These are phyloP conservation scores for Taeniopygia guttata DNA, from an alignment of 2,797 vertebrate genomes.

Conservation along the genomic window DNA sequence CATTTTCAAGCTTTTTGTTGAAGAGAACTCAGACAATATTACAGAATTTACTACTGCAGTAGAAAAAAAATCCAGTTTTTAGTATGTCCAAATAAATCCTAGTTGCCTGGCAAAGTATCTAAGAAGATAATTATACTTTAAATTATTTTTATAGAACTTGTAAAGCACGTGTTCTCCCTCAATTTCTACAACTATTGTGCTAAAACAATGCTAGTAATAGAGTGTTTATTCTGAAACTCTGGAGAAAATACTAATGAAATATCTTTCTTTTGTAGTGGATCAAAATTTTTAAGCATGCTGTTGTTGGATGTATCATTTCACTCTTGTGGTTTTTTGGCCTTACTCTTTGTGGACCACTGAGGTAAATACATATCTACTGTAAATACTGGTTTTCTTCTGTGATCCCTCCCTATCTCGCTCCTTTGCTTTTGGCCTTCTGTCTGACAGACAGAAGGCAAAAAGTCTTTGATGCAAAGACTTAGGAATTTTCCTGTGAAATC, in stretches of 20 bases:
- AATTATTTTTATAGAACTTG: background rate
- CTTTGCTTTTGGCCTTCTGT: background rate
- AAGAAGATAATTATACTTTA: background rate
- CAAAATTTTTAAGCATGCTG: slow-evolving; percentile 91
- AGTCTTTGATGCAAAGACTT: too few relatives aligned
- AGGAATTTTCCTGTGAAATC: background rate
- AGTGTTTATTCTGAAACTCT: background rate
- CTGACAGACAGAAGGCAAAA: too few relatives aligned
- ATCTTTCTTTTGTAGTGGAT: slow-evolving; percentile 86
- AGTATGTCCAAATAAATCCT: background rate
- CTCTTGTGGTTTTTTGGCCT: slow-evolving; percentile 97
- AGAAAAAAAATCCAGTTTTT: background rate
- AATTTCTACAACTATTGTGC: background rate
- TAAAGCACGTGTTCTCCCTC: background rate
- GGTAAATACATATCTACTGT: slow-evolving; percentile 76
- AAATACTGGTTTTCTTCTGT: background rate
- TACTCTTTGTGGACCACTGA: slow-evolving; percentile 95
- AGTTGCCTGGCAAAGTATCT: background rate
- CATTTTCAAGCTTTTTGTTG: background rate
- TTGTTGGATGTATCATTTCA: slow-evolving; percentile 91
- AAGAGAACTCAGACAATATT: background rate
- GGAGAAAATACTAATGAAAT: background rate
- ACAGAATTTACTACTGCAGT: background rate
- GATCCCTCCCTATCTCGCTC: background rate
- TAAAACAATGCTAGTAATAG: background rate